Evolutionary conservation across 2,888 invertebrate genomes (phyloP).

Genomic region (Agrilus cyanescens): DNA sequence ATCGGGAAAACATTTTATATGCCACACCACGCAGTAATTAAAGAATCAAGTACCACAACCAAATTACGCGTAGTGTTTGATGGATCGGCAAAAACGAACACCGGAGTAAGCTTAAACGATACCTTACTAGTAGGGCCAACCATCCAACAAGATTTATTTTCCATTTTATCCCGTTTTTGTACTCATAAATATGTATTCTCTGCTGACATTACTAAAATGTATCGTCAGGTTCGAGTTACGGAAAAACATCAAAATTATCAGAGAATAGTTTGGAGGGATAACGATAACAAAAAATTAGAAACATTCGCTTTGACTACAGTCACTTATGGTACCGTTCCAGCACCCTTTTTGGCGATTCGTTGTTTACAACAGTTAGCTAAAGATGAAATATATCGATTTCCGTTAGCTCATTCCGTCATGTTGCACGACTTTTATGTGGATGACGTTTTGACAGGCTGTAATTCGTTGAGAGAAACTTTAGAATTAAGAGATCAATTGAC

Average conservation of each 20-base stretch:
- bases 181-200: background rate
- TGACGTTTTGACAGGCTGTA: constrained; percentile 16
- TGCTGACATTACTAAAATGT: constrained; percentile 1
- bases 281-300: background rate
- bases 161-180: background rate
- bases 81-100: too few species aligned
- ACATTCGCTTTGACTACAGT: constrained; percentile 6
- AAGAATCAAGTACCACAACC: too few species aligned
- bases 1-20: too few species aligned
- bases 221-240: background rate
- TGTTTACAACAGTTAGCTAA: constrained; percentile 8
- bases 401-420: constrained; percentile 4
- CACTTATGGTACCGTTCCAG: constrained; percentile 7
- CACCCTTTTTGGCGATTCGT: constrained; percentile 5
- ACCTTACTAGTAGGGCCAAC: too few species aligned
- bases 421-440: constrained; percentile 21
- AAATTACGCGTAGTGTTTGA: too few species aligned
- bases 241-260: too few species aligned
- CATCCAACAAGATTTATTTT: too few species aligned
- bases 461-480: background rate
- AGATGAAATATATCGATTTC: constrained; percentile 1
- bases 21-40: too few species aligned
- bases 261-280: background rate
- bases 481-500: constrained; percentile 2
- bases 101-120: too few species aligned